Conservation (phyloP, 2,113 vertebrate genomes). For the Bujurquina vittata region DNA sequence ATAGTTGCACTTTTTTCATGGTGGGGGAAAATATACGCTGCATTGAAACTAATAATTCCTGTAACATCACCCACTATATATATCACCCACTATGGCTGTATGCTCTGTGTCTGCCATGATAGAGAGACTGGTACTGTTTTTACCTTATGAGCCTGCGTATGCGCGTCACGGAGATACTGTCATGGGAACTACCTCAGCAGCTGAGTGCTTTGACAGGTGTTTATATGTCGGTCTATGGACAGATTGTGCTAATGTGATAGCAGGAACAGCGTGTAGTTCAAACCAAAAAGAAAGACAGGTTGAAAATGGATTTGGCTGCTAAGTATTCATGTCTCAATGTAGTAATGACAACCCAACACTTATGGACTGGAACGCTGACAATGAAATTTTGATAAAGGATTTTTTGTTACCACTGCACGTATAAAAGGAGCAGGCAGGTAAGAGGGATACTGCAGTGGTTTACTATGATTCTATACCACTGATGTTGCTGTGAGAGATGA, state of each 20-base stretch:
- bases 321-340: neutral
- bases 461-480: neutral
- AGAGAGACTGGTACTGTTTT: neutral
- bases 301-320: neutral
- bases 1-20: neutral
- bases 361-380: neutral
- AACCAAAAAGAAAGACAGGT: neutral
- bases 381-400: neutral
- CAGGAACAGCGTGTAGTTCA: neutral
- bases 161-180: neutral
- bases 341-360: neutral
- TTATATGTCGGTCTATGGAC: neutral
- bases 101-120: neutral
- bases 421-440: neutral
- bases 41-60: neutral
- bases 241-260: neutral
- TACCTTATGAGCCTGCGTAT: neutral
- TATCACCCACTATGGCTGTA: neutral
- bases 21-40: neutral
- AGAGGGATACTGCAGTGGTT: neutral
- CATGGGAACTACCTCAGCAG: neutral
- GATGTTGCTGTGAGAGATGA: neutral
- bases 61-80: neutral
- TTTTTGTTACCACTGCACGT: neutral
- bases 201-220: conserved; percentile 3